A percentile compares a stretch with the other conserved stretches of the same genome.
phyloP scores from a whole-genome alignment of 1,140 invertebrate genomes.

The Hypsibius dujardini region DNA sequence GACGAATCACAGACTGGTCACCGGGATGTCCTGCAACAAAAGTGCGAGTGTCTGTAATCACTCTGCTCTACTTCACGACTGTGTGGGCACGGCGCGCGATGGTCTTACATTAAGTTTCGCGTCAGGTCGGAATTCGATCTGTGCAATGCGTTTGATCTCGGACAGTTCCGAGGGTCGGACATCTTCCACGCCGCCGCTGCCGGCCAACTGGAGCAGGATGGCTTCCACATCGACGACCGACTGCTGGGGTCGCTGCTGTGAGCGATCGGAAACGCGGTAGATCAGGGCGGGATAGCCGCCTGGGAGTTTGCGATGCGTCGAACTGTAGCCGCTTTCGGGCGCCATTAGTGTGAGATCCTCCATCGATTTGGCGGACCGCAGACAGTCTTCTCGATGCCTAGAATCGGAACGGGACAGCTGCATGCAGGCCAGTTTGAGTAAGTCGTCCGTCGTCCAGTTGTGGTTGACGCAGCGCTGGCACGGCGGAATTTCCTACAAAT shows the following conservation, averaged over 20 bases:
- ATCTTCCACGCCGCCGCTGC: neutral
- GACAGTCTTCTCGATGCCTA: neutral
- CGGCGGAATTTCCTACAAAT: no score
- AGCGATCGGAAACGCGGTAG: neutral
- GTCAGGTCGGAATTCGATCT: neutral
- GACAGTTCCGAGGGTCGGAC: neutral
- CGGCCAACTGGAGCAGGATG: neutral
- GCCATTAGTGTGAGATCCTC: neutral
- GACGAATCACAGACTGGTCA: neutral
- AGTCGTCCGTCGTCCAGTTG: neutral
- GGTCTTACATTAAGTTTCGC: neutral
- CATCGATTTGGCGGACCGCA: neutral
- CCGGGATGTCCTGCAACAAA: neutral
- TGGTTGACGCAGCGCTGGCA: slow-evolving; percentile 8
- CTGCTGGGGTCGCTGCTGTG: neutral
- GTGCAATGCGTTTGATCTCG: neutral
- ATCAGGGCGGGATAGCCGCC: neutral
- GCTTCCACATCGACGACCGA: neutral
- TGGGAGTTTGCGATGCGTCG: neutral
- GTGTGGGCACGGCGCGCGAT: neutral
- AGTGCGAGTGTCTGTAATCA: neutral
- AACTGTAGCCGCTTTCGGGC: slow-evolving; percentile 1
- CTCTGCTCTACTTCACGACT: neutral
- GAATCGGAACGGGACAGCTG: slow-evolving; percentile 8
- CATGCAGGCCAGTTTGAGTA: neutral